These are phyloP conservation scores for Phycodurus eques DNA, from an alignment of 2,113 vertebrate species.

Conservation along the genomic window DNA sequence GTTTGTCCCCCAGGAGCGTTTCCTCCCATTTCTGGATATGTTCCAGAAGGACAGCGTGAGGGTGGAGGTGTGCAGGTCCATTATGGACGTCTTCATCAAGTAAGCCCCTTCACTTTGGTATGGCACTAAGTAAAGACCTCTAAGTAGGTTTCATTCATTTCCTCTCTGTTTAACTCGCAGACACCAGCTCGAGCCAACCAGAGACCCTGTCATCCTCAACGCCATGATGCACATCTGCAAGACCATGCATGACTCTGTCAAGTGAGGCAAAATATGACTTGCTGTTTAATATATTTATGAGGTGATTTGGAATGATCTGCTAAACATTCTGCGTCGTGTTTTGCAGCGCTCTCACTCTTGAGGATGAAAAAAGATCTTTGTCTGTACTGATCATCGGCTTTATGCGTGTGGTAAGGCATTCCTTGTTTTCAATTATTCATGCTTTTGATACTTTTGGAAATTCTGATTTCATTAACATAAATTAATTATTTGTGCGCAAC, in stretches of 20 bases:
- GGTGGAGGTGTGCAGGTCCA: slow-evolving; percentile 93
- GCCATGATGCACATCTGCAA: slow-evolving; percentile 95
- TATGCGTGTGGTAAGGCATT: slow-evolving; percentile 86
- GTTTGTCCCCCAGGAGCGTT: slow-evolving; percentile 82
- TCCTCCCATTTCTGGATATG: slow-evolving; percentile 96
- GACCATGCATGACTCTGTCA: slow-evolving; percentile 98
- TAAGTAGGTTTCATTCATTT: neutral
- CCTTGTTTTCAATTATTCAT: neutral
- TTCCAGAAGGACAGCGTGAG: slow-evolving; percentile 96
- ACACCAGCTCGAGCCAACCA: slow-evolving; percentile 89
- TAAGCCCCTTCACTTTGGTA: slow-evolving; percentile 38
- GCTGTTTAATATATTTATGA: neutral
- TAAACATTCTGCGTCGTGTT: neutral
- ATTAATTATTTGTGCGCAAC: neutral
- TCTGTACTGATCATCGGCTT: slow-evolving; percentile 91
- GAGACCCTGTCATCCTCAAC: slow-evolving; percentile 95
- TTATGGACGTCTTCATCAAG: slow-evolving; percentile 98
- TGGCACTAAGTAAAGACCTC: neutral
- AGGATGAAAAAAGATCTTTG: slow-evolving; percentile 90
- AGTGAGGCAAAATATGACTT: slow-evolving; percentile 74
- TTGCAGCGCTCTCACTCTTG: slow-evolving; percentile 87
- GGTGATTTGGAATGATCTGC: neutral
- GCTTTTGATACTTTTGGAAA: neutral
- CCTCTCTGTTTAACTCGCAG: slow-evolving; percentile 51
- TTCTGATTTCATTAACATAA: neutral